Evolutionary conservation across 2,797 vertebrate species (phyloP).

Genomic region (Cyclura pinguis): DNA sequence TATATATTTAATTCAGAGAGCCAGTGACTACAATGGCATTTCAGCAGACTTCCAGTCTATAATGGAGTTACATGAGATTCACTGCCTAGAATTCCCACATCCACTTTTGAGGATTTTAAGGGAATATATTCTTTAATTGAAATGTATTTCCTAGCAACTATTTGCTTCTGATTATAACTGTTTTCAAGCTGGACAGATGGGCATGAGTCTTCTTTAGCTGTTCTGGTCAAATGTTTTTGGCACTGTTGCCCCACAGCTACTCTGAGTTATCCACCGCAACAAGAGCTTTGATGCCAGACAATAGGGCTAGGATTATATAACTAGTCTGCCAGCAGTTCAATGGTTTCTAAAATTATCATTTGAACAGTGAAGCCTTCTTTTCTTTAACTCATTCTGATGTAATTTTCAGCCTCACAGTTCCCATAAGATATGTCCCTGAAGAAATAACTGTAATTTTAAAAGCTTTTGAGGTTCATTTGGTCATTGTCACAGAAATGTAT

Average conservation of each 20-base stretch:
- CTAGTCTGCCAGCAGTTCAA: constrained; percentile 43
- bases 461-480: constrained; percentile 29
- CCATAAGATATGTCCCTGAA: constrained; percentile 39
- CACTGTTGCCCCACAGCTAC: neutral
- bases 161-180: neutral
- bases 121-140: neutral
- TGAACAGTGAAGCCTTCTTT: constrained; percentile 40
- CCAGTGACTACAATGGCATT: neutral
- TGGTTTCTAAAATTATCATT: constrained; percentile 60
- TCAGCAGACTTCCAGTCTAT: neutral
- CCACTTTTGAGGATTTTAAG: neutral
- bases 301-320: constrained; percentile 46
- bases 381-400: constrained; percentile 31
- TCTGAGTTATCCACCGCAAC: constrained; percentile 12
- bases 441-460: constrained; percentile 42
- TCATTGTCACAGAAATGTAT: constrained; percentile 30
- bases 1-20: neutral
- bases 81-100: neutral
- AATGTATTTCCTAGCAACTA: neutral
- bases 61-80: neutral
- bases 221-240: constrained; percentile 13
- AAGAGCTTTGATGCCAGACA: constrained; percentile 15
- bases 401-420: constrained; percentile 47
- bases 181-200: neutral
- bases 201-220: neutral